phyloP scores from a whole-genome alignment of 92 coral and sea anemone species.

The Desmophyllum pertusum region DNA sequence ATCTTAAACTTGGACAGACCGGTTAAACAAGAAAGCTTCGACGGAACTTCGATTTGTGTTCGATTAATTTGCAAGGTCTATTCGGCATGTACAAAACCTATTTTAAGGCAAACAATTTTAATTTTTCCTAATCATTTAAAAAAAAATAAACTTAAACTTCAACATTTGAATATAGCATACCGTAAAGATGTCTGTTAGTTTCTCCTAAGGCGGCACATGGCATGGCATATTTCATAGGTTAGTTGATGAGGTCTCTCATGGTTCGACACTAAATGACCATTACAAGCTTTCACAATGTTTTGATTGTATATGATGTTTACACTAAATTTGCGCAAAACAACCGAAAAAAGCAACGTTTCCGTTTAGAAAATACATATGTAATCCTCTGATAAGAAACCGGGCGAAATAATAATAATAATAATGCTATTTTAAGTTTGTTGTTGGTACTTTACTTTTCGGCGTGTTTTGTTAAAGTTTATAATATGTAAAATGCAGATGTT shows the following conservation, averaged over 20 bases:
- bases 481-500: conserved; percentile 10
- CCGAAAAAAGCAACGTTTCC: not conserved
- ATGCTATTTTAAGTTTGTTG: not conserved
- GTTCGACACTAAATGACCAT: not conserved
- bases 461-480: not conserved
- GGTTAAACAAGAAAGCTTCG: too few species aligned
- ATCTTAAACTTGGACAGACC: too few species aligned
- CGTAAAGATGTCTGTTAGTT: not conserved
- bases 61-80: not conserved
- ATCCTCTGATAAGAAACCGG: conserved; percentile 8
- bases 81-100: not conserved
- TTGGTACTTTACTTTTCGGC: not conserved
- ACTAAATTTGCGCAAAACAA: not conserved
- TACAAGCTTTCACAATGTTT: not conserved
- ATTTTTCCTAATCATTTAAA: not conserved
- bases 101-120: not conserved
- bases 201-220: not conserved
- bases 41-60: not conserved
- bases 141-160: not conserved
- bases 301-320: not conserved
- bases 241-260: not conserved
- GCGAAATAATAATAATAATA: not conserved
- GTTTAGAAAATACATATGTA: not conserved
- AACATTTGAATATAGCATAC: not conserved
- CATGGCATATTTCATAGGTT: not conserved